These are phyloP conservation scores for Oscarella lobularis DNA, from an alignment of 37 sponge, comb jelly and placozoan genomes.

Conservation along the genomic window DNA sequence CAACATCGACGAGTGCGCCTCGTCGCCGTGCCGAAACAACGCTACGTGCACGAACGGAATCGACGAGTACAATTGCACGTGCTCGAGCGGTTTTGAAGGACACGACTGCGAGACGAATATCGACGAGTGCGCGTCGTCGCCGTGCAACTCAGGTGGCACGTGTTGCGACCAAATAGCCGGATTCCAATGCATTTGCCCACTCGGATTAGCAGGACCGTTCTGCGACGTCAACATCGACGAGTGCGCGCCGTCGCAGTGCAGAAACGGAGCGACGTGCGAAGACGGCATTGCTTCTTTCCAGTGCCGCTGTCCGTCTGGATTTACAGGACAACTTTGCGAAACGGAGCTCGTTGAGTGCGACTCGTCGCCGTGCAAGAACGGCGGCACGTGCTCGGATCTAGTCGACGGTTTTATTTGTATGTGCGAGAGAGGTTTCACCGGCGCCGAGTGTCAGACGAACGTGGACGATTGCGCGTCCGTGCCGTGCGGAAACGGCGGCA, in stretches of 20 bases:
- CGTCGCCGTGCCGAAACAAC: not conserved
- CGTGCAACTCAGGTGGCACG: not conserved
- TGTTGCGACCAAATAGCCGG: not conserved
- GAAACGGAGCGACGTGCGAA: not conserved
- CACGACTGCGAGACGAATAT: not conserved
- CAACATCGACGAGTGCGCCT: conserved; percentile 1
- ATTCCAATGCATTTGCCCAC: not conserved
- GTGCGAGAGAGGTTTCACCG: not conserved
- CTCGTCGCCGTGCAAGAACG: not conserved
- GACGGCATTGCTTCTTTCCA: not conserved
- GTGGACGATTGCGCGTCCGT: not conserved
- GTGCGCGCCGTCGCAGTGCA: not conserved
- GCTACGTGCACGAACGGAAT: not conserved
- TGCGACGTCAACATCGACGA: not conserved
- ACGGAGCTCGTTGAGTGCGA: not conserved
- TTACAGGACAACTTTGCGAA: not conserved
- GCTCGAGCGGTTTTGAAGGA: not conserved
- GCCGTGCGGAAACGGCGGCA: not conserved
- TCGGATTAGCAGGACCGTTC: not conserved
- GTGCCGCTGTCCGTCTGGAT: not conserved
- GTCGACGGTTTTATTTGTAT: not conserved
- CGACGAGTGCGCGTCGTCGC: not conserved
- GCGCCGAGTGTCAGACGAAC: not conserved
- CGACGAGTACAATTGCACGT: not conserved
- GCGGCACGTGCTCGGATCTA: not conserved